A percentile compares a stretch with the other conserved stretches of the same genome.
Evolutionary conservation across 2,797 vertebrate species (phyloP).

Genomic region (Trichosurus vulpecula): DNA sequence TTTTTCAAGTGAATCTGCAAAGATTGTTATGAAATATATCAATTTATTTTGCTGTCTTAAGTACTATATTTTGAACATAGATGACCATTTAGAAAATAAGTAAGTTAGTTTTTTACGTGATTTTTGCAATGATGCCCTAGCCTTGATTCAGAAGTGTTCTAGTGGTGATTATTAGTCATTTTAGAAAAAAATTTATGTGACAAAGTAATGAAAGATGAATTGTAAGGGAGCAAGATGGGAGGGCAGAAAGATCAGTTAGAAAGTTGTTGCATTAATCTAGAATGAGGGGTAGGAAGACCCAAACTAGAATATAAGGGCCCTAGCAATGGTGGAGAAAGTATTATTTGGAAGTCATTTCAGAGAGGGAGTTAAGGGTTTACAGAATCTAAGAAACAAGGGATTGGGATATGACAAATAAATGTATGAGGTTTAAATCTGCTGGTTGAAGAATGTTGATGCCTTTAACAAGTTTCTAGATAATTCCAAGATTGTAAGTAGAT

Average conservation of each 20-base stretch:
- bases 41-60: neutral
- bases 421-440: neutral
- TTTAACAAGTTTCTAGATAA: neutral
- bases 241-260: neutral
- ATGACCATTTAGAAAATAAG: neutral
- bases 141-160: neutral
- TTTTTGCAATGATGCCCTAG: neutral
- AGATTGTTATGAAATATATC: neutral
- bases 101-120: neutral
- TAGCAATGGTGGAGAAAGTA: neutral
- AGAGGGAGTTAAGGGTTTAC: neutral
- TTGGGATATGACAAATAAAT: neutral
- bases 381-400: neutral
- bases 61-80: neutral
- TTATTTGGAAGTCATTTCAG: neutral
- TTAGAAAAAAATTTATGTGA: neutral
- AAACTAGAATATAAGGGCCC: neutral
- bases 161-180: neutral
- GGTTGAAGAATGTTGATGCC: neutral
- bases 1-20: neutral
- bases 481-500: neutral
- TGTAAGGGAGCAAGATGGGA: neutral
- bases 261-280: neutral
- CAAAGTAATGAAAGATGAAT: neutral
- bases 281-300: neutral